Conservation (phyloP, 2,888 invertebrate genomes). For the Conistra vaccinii region DNA sequence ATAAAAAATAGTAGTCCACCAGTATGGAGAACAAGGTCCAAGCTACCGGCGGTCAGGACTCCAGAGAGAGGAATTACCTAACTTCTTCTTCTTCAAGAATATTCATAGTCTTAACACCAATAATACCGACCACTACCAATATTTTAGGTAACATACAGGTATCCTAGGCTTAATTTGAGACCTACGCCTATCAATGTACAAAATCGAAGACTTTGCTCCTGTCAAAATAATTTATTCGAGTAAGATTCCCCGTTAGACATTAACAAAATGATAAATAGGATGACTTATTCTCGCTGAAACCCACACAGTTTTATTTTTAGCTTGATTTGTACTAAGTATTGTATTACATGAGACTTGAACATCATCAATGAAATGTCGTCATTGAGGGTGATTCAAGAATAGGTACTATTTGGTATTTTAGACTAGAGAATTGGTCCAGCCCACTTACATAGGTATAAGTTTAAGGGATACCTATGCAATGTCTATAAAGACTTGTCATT, state of each 20-base stretch:
- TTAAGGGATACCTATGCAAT: not conserved
- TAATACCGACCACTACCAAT: not conserved
- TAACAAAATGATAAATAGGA: conserved; percentile 42
- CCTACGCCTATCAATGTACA: too few species aligned
- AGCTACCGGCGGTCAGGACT: too few species aligned
- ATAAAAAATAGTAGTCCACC: too few species aligned
- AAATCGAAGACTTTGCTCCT: too few species aligned
- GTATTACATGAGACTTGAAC: conserved; percentile 27
- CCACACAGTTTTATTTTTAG: conserved; percentile 52
- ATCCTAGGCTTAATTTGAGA: not conserved
- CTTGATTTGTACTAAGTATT: conserved; percentile 39
- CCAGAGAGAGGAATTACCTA: too few species aligned
- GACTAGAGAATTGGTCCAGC: not conserved
- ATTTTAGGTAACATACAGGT: not conserved
- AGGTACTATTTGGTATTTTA: not conserved
- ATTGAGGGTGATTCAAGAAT: conserved; percentile 23
- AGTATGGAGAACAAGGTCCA: too few species aligned
- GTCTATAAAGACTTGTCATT: not conserved
- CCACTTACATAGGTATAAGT: not conserved
- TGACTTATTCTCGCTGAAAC: conserved; percentile 33
- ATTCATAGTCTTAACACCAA: not conserved
- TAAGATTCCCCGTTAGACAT: not conserved
- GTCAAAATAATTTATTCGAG: not conserved
- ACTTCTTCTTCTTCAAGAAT: too few species aligned
- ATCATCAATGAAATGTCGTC: conserved; percentile 33